Base-by-base conservation (phyloP, 2,797 vertebrate genomes). In the Sebastes matsubarae region DNA sequence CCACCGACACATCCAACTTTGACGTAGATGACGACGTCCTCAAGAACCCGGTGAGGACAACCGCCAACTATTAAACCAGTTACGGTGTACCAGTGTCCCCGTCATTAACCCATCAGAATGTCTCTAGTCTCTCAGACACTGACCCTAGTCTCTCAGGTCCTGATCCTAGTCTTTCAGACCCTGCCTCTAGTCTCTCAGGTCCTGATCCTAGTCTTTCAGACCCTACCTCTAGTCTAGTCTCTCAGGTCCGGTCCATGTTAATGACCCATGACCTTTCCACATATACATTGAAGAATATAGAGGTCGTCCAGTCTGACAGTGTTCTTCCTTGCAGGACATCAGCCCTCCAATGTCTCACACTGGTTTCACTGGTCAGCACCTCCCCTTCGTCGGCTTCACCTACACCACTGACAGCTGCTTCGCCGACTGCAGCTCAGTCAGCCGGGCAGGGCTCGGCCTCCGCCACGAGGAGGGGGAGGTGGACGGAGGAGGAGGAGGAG, bases 1-100 rank as follows among this genome's bases (percentile, higher is more conserved):
- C 98, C 34, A 99, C 98, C 0, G 98, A 99, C 95, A 99, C 98
- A 0, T 99, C 98, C 58, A 99, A 99, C 95, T 99, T 99, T 1
- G 98, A 99, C 1, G 98, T 99, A 70, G 98, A 99, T 3, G 98
- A 99, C 3, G 98, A 99, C 12, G 95, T 98, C 18, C 95, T 99
- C 4, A 96, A 99, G 88, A 99, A 99, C 90, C 96, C 96, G 58
- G 98, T 99, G 77, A 96, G 97, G 38, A 66, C 2, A 0, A 9
- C 16, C 11, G 3, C 42, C 42, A 46, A 46, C 14, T 18, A 46
- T 14, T 46, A 18, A 11, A 32, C 29, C 20, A 6, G 10, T 34
- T 20, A 6, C 29, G 3, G 7, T 61, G 18, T n/a, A 10, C 24
- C 6, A 25, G 57, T 27, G 25, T 27, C 18, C 58, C 27, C 16